Evolutionary conservation across 2,888 invertebrate species (phyloP).

Genomic region (Odontomyia ornata): DNA sequence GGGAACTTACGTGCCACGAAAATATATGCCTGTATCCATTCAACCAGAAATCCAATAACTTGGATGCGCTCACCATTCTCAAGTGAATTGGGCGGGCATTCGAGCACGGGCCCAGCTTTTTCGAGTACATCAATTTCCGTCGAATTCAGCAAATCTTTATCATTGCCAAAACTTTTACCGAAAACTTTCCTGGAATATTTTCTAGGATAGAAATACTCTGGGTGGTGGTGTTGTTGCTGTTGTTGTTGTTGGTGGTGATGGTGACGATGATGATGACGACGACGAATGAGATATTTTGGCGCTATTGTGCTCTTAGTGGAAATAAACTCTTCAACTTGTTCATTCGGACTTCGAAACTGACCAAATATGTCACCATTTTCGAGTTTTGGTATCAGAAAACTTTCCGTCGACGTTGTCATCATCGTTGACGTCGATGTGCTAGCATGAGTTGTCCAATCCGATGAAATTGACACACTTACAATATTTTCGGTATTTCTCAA

Average conservation of each 20-base stretch:
- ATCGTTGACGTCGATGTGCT: background rate
- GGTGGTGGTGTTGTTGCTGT: constrained; percentile 39
- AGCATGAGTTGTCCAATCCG: background rate
- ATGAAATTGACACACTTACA: background rate
- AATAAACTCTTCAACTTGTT: background rate
- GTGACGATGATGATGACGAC: constrained; percentile 46
- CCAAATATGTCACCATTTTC: constrained; percentile 48
- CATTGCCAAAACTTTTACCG: constrained; percentile 48
- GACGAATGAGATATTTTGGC: constrained; percentile 47
- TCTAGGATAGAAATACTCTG: constrained; percentile 18
- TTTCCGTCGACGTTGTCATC: constrained; percentile 3
- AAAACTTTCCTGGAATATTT: constrained; percentile 42
- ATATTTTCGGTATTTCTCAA: background rate
- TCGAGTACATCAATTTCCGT: constrained; percentile 24
- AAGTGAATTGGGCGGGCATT: constrained; percentile 13
- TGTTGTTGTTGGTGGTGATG: constrained; percentile 44
- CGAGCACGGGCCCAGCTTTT: background rate
- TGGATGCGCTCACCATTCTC: constrained; percentile 54
- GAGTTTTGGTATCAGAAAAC: constrained; percentile 49
- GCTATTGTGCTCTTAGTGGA: background rate
- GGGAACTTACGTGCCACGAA: constrained; percentile 74
- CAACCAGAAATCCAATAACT: constrained; percentile 73
- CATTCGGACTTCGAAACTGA: constrained; percentile 23
- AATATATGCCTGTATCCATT: constrained; percentile 75
- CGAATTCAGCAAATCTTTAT: constrained; percentile 44